Evolutionary conservation across 1,140 invertebrate genomes (phyloP).

Genomic region (Leptonema lineaticorne): DNA sequence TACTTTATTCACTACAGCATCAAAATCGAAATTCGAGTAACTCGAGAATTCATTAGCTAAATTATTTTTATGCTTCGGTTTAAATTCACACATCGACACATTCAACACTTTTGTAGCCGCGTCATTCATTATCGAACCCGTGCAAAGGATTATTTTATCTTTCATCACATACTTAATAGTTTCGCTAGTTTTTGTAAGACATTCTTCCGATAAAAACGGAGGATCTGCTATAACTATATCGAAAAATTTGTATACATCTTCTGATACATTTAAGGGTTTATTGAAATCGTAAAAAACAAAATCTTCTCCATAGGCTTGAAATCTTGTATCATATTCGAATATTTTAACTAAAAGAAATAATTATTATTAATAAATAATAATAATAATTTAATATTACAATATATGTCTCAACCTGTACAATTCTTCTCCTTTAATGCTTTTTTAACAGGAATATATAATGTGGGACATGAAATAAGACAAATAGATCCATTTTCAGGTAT

Average conservation of each 20-base stretch:
- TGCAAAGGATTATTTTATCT: slow-evolving; percentile 85
- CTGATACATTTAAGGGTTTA: slow-evolving; percentile 69
- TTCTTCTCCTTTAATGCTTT: slow-evolving; percentile 49
- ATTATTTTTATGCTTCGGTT: slow-evolving; percentile 83
- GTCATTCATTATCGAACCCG: slow-evolving; percentile 79
- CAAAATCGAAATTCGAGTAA: slow-evolving; percentile 83
- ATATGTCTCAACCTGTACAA: slow-evolving; percentile 50
- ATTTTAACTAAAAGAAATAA: slow-evolving; percentile 62
- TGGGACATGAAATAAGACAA: slow-evolving; percentile 87
- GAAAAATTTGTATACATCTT: slow-evolving; percentile 63
- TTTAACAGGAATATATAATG: slow-evolving; percentile 73
- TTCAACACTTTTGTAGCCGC: slow-evolving; percentile 63
- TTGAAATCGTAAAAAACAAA: slow-evolving; percentile 92
- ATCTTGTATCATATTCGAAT: slow-evolving; percentile 81
- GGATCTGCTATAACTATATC: slow-evolving; percentile 91
- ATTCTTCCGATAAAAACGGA: slow-evolving; percentile 92
- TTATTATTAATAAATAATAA: slow-evolving; percentile 1
- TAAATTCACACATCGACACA: slow-evolving; percentile 67
- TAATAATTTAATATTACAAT: not conserved
- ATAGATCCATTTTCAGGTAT: slow-evolving; percentile 64
- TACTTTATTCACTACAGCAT: slow-evolving; percentile 42
- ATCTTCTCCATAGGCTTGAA: slow-evolving; percentile 75
- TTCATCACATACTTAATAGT: slow-evolving; percentile 79
- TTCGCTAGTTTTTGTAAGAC: slow-evolving; percentile 78
- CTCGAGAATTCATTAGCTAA: slow-evolving; percentile 91